These are phyloP conservation scores for Phalacrocorax brasilianus DNA, from an alignment of 2,113 vertebrate species.

Conservation along the genomic window DNA sequence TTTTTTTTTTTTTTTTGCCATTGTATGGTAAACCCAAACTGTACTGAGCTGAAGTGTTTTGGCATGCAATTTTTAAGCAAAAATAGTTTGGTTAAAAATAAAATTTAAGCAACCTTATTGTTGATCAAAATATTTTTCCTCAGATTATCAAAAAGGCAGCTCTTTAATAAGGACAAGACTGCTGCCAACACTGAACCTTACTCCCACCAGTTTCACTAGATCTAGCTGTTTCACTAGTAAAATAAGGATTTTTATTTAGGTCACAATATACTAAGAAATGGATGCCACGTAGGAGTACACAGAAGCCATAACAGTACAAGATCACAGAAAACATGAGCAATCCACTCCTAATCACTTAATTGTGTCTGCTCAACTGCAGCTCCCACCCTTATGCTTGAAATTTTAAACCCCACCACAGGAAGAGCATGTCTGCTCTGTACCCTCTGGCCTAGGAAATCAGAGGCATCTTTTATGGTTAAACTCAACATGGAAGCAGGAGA, in stretches of 20 bases:
- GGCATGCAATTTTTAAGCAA: not conserved
- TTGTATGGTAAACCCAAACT: not conserved
- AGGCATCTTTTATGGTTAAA: not conserved
- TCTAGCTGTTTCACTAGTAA: not conserved
- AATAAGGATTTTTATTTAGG: not conserved
- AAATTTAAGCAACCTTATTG: not conserved
- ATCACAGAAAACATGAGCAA: not conserved
- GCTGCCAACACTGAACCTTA: not conserved
- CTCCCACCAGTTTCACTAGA: not conserved
- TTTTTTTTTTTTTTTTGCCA: not conserved
- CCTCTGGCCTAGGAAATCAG: not conserved
- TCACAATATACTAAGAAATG: not conserved
- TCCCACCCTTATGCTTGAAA: not conserved
- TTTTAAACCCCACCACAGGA: not conserved
- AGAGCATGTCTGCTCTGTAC: not conserved
- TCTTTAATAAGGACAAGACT: not conserved
- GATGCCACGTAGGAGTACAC: not conserved
- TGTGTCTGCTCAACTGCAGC: not conserved
- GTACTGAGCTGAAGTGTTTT: not conserved
- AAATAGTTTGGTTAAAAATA: not conserved
- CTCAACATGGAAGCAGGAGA: not conserved
- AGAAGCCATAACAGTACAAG: fast-evolving
- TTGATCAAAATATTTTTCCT: not conserved
- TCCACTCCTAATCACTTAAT: not conserved
- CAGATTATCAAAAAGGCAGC: not conserved